phyloP scores from a whole-genome alignment of 2,888 invertebrate species.

The Odontothrips loti region DNA sequence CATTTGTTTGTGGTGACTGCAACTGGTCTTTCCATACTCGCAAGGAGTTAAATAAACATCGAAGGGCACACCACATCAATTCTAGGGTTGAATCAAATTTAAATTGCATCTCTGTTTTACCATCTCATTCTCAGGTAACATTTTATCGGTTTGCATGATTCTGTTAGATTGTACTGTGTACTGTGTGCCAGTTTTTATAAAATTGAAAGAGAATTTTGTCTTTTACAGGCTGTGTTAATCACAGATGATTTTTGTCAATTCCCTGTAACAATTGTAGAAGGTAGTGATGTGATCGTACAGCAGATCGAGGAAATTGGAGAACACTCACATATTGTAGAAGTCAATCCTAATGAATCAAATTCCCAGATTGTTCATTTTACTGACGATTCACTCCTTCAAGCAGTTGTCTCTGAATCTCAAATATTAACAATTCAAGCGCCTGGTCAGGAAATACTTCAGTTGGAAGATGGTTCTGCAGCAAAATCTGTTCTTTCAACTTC shows the following conservation, averaged over 20 bases:
- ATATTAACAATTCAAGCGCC: not conserved
- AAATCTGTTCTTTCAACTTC: not conserved
- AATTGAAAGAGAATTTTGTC: not conserved
- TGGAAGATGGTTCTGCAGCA: not conserved
- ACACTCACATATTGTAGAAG: not conserved
- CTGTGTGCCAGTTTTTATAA: not conserved
- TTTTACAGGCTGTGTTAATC: not conserved
- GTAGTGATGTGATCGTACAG: not conserved
- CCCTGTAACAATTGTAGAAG: not conserved
- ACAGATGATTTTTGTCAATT: not conserved
- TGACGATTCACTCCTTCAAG: not conserved
- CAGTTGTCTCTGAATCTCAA: not conserved
- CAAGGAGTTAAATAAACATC: slow-evolving; percentile 3
- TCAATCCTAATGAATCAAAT: not conserved
- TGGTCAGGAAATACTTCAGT: not conserved
- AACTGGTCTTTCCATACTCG: slow-evolving; percentile 1
- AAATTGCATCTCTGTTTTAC: not conserved
- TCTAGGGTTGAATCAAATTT: not conserved
- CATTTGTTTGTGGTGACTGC: not conserved
- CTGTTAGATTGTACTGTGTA: not conserved
- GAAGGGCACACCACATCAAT: not conserved
- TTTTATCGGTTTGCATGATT: not conserved
- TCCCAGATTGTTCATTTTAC: not conserved
- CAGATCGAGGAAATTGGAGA: not conserved
- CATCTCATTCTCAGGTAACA: not conserved